A percentile compares a stretch with the other conserved stretches of the same genome.
Evolutionary conservation across 2,888 invertebrate species (phyloP).

Genomic region (Cynaeus angustus): DNA sequence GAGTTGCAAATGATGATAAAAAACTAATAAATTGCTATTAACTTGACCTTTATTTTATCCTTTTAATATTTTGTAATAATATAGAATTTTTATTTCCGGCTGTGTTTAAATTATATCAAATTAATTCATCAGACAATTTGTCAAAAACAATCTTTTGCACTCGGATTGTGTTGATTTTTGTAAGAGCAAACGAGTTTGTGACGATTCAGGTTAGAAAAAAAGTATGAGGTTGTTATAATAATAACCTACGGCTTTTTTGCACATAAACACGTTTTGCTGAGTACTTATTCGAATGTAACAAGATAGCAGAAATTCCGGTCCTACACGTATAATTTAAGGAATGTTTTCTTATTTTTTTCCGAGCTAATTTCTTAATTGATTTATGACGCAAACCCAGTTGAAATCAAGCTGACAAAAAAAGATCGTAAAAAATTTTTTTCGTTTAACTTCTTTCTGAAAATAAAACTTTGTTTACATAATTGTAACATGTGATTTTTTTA

Average conservation of each 20-base stretch:
- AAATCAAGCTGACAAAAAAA: too few relatives aligned
- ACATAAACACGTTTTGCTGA: background rate
- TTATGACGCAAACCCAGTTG: background rate
- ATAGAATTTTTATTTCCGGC: constrained; percentile 17
- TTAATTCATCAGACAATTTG: background rate
- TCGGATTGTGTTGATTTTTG: too few relatives aligned
- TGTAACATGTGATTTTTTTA: too few relatives aligned
- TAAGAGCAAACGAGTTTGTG: background rate
- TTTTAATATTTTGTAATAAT: constrained; percentile 1
- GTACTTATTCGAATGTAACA: background rate
- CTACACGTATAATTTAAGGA: background rate
- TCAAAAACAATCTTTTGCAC: too few relatives aligned
- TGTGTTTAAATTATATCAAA: constrained; percentile 7
- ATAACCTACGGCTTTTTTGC: constrained; percentile 1
- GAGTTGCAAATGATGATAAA: too few relatives aligned
- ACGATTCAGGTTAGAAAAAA: constrained; percentile 2
- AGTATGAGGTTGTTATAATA: background rate
- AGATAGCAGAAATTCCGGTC: constrained; percentile 6
- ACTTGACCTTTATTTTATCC: background rate
- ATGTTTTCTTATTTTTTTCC: background rate
- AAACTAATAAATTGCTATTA: background rate
- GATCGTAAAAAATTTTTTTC: too few relatives aligned
- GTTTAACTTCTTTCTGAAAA: too few relatives aligned
- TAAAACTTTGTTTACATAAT: too few relatives aligned
- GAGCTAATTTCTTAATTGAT: background rate